Percentiles rank a stretch among this genome's conserved stretches.
These are phyloP conservation scores for Coelinius sp. DNA, from an alignment of 2,888 invertebrate species.

Conservation along the genomic window DNA sequence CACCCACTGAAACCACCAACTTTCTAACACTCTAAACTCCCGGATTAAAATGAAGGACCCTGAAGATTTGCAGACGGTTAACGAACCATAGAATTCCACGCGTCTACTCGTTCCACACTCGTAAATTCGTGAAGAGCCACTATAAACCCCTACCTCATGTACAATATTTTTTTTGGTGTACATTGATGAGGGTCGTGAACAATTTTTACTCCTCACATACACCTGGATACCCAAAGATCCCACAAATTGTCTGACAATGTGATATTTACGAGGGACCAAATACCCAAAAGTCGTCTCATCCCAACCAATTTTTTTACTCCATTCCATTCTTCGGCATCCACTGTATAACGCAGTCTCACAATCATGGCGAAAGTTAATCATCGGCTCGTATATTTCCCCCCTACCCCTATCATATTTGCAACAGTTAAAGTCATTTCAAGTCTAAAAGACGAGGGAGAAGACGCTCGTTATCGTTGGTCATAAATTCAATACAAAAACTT, in stretches of 20 bases:
- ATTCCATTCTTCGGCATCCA: neutral
- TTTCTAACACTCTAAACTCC: neutral
- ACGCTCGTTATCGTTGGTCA: conserved; percentile 6
- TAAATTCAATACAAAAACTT: neutral
- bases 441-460: conserved; percentile 10
- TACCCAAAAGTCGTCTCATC: neutral
- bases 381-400: conserved; percentile 14
- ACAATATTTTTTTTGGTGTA: conserved; percentile 35
- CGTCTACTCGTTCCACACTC: conserved; percentile 40
- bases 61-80: conserved; percentile 47
- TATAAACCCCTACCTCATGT: conserved; percentile 2
- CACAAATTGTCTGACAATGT: conserved; percentile 39
- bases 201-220: conserved; percentile 14
- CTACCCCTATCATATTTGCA: conserved; percentile 11
- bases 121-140: conserved; percentile 41
- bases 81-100: conserved; percentile 50
- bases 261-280: conserved; percentile 35
- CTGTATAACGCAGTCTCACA: neutral
- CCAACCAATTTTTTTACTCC: neutral
- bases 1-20: neutral
- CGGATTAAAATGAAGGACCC: neutral
- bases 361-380: conserved; percentile 4
- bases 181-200: conserved; percentile 8
- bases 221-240: conserved; percentile 14
- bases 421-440: conserved; percentile 18